Conservation (phyloP, 2,888 invertebrate species). For the Eupithecia subumbrata region DNA sequence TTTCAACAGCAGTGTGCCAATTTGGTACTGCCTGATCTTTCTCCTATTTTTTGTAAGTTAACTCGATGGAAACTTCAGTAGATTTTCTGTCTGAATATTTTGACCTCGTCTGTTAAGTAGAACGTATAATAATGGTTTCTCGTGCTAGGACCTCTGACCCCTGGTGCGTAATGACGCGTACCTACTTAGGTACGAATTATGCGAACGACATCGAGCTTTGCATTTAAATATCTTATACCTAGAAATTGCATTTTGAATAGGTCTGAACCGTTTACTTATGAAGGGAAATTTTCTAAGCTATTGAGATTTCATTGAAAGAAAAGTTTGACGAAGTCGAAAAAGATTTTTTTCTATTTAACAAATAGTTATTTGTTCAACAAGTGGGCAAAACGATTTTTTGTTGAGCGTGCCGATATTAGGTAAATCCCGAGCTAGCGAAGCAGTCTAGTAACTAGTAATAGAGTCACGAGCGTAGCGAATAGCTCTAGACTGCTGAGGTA, state of each 20-base stretch:
- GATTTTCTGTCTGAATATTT: background rate
- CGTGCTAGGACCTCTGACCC: conserved; percentile 15
- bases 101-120: background rate
- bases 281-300: background rate
- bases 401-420: too few species aligned
- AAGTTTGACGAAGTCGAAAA: background rate
- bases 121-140: background rate
- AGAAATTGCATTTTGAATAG: conserved; percentile 24
- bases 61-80: background rate
- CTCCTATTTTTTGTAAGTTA: background rate
- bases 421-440: too few species aligned
- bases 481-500: too few species aligned
- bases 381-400: too few species aligned
- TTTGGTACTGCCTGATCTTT: background rate
- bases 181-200: conserved; percentile 15
- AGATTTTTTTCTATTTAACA: background rate
- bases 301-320: conserved; percentile 7
- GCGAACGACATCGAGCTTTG: conserved; percentile 23
- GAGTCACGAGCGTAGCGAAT: too few species aligned
- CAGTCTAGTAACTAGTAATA: too few species aligned
- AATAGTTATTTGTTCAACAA: too few species aligned
- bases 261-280: background rate
- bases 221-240: conserved; percentile 26
- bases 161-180: conserved; percentile 16
- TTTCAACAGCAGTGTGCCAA: background rate